Percentiles rank a stretch among this genome's conserved stretches.
Evolutionary conservation across 2,888 invertebrate genomes (phyloP).

Genomic region (Melinaea menophilus): DNA sequence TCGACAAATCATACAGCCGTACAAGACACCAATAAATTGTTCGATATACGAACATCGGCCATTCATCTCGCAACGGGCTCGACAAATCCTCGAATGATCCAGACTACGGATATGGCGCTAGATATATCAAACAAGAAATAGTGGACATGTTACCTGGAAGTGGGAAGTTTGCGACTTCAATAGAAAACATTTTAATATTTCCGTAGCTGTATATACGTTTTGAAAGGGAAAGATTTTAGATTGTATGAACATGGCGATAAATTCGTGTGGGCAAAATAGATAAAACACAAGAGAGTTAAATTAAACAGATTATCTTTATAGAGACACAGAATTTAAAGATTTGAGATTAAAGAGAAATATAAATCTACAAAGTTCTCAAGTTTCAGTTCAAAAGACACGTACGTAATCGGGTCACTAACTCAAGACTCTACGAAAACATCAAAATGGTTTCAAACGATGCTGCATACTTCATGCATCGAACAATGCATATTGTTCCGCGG

Average conservation of each 20-base stretch:
- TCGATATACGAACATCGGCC: conserved; percentile 48
- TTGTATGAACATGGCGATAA: conserved; percentile 1
- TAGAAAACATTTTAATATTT: conserved; percentile 13
- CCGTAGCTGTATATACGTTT: conserved; percentile 18
- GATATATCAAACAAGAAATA: conserved; percentile 26
- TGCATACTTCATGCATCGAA: conserved; percentile 18
- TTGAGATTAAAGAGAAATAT: not conserved
- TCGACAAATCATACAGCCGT: conserved; percentile 46
- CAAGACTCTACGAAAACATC: conserved; percentile 17
- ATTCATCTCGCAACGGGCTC: conserved; percentile 54
- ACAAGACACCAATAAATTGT: conserved; percentile 54
- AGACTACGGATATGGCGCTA: conserved; percentile 39
- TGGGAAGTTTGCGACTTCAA: conserved; percentile 11
- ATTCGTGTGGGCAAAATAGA: not conserved
- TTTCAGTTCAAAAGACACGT: conserved; percentile 8
- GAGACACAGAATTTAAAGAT: too few species aligned
- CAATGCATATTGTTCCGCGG: conserved; percentile 27
- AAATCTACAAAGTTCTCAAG: not conserved
- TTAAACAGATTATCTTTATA: too few species aligned
- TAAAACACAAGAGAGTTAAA: not conserved
- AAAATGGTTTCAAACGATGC: not conserved
- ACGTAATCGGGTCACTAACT: conserved; percentile 19
- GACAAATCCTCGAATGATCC: conserved; percentile 58
- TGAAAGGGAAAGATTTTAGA: conserved; percentile 17
- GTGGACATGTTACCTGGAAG: conserved; percentile 15